These are phyloP conservation scores for Noctua fimbriata DNA, from an alignment of 2,888 invertebrate species.

Conservation along the genomic window DNA sequence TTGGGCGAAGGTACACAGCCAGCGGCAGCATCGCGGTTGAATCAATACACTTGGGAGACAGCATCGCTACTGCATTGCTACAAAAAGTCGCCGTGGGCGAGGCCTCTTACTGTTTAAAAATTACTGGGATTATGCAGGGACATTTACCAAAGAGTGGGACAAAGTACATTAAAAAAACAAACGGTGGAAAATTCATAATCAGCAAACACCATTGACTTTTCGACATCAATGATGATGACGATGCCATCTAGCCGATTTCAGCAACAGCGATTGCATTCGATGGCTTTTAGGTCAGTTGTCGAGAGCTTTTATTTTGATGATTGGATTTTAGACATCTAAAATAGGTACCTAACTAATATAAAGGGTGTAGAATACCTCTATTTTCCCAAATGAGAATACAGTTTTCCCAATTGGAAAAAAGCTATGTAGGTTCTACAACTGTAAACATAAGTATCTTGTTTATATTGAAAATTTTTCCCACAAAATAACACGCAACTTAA, in stretches of 20 bases:
- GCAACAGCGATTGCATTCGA: too few species aligned
- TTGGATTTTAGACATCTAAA: neutral
- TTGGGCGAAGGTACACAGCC: too few species aligned
- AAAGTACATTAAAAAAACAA: neutral
- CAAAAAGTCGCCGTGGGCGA: too few species aligned
- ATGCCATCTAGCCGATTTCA: neutral
- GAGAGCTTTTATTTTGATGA: neutral
- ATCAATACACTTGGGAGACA: too few species aligned
- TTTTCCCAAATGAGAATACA: neutral
- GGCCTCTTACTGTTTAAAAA: neutral
- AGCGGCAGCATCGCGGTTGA: too few species aligned
- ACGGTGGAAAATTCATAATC: neutral
- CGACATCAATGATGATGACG: neutral
- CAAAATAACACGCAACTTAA: constrained; percentile 31
- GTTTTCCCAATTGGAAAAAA: neutral
- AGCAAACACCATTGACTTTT: neutral
- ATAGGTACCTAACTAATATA: neutral
- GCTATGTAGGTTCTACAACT: neutral
- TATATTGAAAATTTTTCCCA: constrained; percentile 29
- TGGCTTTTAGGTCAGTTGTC: neutral
- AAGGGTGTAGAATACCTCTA: neutral
- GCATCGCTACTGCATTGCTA: too few species aligned
- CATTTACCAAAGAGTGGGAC: too few species aligned
- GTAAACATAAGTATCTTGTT: neutral
- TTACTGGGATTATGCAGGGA: neutral